Evolutionary conservation across 1,140 invertebrate species (phyloP), one percentile per base, ranked within the genome.

Genomic region (Drosophila carrolli): DNA sequence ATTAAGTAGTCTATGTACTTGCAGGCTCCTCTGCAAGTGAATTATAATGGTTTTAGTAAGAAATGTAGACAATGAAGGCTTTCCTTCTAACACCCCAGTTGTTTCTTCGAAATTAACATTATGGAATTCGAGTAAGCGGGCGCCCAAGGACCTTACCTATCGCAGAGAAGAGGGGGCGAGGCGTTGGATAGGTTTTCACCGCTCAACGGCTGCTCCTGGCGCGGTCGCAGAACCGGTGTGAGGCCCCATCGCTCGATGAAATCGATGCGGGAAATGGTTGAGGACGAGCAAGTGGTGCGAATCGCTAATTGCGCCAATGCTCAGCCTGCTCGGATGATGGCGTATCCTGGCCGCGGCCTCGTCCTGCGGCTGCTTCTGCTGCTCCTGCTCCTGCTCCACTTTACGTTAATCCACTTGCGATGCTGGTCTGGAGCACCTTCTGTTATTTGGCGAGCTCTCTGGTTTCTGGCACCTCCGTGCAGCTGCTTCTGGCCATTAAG

Each of bases 171-270:
- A 91, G 92, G 92, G 92, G 92, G 92, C 92, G 92, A 91, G 56
- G 68, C 89, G 59, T 81, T 90, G 70, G 91, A 91, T 74, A 92
- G 76, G 84, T 92, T 92, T 92, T 92, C 91, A 92, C 92, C 90
- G 92, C 91, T 91, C 67, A 91, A 78, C 65, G 91, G 96, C 95
- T 95, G 96, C 94, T 97, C 96, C 96, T 97, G 96, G 95, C 96
- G 96, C 95, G 97, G 96, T 94, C 95, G 96, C 95, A 97, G 96
- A 95, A 97, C 97, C 95, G 97, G 97, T 95, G 96, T 97, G 94
- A 97, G 96, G 96, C 97, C 97, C 97, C 97, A 97, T 97, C 97
- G 97, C 94, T 97, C 97, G 94, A 97, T 96, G 94, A 97, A 97
- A 95, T 97, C 96, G 96, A 97, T 96, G 94, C 96, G 96, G 95